These are phyloP conservation scores for Caenorhabditis panamensis DNA, from an alignment of 2,888 invertebrate species.

Conservation along the genomic window DNA sequence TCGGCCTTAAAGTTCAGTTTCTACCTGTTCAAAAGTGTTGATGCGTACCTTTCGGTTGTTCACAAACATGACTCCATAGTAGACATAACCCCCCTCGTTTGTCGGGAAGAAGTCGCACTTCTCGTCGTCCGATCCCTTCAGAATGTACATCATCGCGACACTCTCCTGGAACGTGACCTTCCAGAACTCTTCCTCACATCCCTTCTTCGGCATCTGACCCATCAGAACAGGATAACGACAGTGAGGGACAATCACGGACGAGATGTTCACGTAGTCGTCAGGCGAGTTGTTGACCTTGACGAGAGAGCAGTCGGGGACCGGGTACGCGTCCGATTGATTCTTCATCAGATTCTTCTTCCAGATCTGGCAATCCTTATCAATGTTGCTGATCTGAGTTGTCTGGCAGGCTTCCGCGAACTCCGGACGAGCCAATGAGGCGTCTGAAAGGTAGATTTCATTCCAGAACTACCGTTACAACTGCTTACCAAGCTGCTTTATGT, in stretches of 20 bases:
- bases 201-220: conserved; percentile 53
- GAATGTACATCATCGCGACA: conserved; percentile 47
- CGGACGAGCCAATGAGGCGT: conserved; percentile 15
- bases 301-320: conserved; percentile 40
- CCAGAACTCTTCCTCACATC: conserved; percentile 54
- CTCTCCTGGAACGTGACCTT: conserved; percentile 41
- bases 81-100: conserved; percentile 10
- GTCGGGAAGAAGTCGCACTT: conserved; percentile 50
- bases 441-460: too few relatives aligned
- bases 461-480: background rate
- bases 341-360: conserved; percentile 53
- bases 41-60: conserved; percentile 60
- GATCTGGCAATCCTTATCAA: conserved; percentile 36
- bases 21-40: too few relatives aligned
- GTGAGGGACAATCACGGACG: conserved; percentile 36
- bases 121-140: conserved; percentile 42
- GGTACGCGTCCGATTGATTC: conserved; percentile 49
- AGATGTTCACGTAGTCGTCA: conserved; percentile 52
- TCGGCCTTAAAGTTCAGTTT: too few relatives aligned
- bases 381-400: background rate
- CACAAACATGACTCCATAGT: conserved; percentile 59
- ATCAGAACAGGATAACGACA: conserved; percentile 43
- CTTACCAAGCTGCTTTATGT: conserved; percentile 34
- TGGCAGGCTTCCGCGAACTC: conserved; percentile 33
- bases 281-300: conserved; percentile 40